A percentile compares a stretch with the other conserved stretches of the same genome.
Conservation (phyloP, 2,113 vertebrate species). For the Podarcis muralis region DNA sequence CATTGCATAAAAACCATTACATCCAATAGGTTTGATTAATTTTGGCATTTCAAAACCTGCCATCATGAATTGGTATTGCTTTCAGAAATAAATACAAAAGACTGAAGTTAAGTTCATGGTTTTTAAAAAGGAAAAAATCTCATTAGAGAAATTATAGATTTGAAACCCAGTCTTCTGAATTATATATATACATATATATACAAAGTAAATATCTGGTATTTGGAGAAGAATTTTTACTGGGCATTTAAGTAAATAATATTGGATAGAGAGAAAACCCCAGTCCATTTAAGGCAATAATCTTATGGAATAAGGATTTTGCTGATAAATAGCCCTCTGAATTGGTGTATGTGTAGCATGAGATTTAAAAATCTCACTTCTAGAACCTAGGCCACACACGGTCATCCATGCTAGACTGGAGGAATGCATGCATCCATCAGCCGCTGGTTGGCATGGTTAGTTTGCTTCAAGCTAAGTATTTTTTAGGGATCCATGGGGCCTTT, state of each 20-base stretch:
- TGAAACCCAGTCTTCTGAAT: background rate
- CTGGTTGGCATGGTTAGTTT: background rate
- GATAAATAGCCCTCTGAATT: background rate
- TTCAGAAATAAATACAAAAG: slow-evolving; percentile 33
- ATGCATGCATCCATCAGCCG: too few relatives aligned
- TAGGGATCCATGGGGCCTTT: background rate
- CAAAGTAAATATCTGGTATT: background rate
- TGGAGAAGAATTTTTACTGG: background rate
- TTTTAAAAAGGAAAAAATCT: slow-evolving; percentile 9
- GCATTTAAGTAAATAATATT: too few relatives aligned
- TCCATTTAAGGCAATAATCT: background rate
- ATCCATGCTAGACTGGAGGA: background rate
- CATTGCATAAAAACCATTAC: background rate
- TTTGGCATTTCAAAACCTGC: background rate
- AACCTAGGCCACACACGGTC: background rate
- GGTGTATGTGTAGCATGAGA: background rate
- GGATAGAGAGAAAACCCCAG: background rate
- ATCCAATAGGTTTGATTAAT: background rate
- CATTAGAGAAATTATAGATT: background rate
- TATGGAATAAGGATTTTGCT: background rate
- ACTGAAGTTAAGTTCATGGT: slow-evolving; percentile 47
- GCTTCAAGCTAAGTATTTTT: background rate
- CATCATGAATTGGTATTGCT: background rate
- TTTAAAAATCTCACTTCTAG: background rate
- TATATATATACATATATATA: background rate